Evolutionary conservation across 2,888 invertebrate genomes (phyloP).

Genomic region (Drosophila limbata): DNA sequence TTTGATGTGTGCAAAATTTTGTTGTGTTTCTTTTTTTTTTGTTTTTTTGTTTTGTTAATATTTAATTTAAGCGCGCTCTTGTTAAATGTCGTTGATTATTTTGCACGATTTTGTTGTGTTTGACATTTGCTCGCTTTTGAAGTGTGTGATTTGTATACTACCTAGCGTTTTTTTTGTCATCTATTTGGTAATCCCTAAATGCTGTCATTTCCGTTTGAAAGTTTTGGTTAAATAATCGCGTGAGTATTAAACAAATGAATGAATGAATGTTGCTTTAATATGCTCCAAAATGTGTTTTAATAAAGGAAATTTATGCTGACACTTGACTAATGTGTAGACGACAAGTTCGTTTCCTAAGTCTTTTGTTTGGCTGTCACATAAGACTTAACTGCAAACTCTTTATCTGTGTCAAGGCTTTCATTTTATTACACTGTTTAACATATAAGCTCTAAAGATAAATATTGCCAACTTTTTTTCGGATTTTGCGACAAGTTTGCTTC

Average conservation of each 20-base stretch:
- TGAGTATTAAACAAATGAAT: constrained; percentile 1
- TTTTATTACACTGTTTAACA: constrained; percentile 12
- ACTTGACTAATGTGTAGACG: background rate
- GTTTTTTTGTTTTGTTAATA: constrained; percentile 24
- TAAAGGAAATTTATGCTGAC: constrained; percentile 4
- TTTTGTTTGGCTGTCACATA: constrained; percentile 32
- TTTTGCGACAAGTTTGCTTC: constrained; percentile 50
- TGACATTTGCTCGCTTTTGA: constrained; percentile 54
- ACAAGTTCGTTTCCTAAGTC: constrained; percentile 57
- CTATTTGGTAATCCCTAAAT: constrained; percentile 58
- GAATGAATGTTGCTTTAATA: constrained; percentile 7
- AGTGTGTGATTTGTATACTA: constrained; percentile 35
- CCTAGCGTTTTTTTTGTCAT: constrained; percentile 46
- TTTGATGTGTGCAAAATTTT: constrained; percentile 10
- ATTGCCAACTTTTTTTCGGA: constrained; percentile 9
- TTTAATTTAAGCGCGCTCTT: constrained; percentile 37
- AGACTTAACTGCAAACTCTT: background rate
- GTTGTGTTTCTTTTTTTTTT: constrained; percentile 28
- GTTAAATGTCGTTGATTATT: constrained; percentile 45
- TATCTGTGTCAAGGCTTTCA: constrained; percentile 13
- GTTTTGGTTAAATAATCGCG: constrained; percentile 49
- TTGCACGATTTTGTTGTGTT: constrained; percentile 52
- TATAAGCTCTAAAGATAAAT: constrained; percentile 3
- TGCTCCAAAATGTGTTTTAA: constrained; percentile 9
- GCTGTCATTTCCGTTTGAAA: constrained; percentile 72